Conservation (phyloP, 1,140 invertebrate species). For the Sycophaga agraensis region DNA sequence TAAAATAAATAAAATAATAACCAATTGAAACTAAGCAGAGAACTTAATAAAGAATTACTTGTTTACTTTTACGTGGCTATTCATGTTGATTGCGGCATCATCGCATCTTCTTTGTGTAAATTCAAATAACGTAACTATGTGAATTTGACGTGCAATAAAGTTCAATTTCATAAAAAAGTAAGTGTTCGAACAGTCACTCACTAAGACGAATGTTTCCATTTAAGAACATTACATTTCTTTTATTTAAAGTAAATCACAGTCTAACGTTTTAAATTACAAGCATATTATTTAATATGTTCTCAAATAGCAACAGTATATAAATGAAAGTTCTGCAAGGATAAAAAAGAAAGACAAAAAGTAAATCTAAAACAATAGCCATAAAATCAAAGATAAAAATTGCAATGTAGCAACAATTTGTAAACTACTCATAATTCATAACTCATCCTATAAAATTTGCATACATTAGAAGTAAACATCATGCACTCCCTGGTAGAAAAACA, state of each 20-base stretch:
- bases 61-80: constrained; percentile 10
- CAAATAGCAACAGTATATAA: too few relatives aligned
- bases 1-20: too few relatives aligned
- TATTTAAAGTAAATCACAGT: too few relatives aligned
- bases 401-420: constrained; percentile 8
- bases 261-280: too few relatives aligned
- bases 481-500: neutral
- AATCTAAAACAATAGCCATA: neutral
- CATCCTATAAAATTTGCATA: constrained; percentile 9
- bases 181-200: neutral
- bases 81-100: constrained; percentile 7
- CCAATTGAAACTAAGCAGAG: too few relatives aligned
- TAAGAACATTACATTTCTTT: too few relatives aligned
- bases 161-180: neutral
- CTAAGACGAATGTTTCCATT: too few relatives aligned
- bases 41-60: too few relatives aligned
- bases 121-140: constrained; percentile 2
- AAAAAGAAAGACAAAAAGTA: neutral
- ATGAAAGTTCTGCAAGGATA: too few relatives aligned
- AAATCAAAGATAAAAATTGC: neutral
- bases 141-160: constrained; percentile 7
- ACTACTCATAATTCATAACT: constrained; percentile 12
- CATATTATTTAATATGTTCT: too few relatives aligned
- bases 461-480: constrained; percentile 7
- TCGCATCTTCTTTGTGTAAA: constrained; percentile 3